phyloP scores from a whole-genome alignment of 2,888 invertebrate species.

The Apomyelois bistriatella region DNA sequence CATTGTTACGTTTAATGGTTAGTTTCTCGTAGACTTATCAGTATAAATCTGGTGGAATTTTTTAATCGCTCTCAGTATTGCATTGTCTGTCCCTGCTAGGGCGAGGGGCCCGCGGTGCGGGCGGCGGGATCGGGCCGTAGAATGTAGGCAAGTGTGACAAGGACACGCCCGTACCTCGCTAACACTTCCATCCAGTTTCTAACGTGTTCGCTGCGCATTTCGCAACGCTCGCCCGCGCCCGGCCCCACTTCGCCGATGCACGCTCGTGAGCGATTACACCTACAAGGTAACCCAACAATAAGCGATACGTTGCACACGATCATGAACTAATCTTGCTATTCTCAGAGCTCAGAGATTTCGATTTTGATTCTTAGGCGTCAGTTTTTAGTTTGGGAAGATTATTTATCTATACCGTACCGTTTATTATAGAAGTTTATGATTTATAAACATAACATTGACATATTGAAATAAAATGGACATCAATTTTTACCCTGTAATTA shows the following conservation, averaged over 20 bases:
- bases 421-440: no score
- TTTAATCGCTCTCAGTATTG: slow-evolving; percentile 60
- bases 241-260: slow-evolving; percentile 61
- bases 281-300: slow-evolving; percentile 53
- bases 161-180: slow-evolving; percentile 78
- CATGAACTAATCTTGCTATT: slow-evolving; percentile 19
- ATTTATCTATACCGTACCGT: neutral
- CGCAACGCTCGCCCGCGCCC: slow-evolving; percentile 61
- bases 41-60: slow-evolving; percentile 47
- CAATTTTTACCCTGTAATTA: no score
- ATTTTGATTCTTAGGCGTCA: neutral
- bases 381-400: neutral
- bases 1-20: slow-evolving; percentile 10
- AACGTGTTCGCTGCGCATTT: slow-evolving; percentile 72
- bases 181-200: slow-evolving; percentile 79
- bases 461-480: no score
- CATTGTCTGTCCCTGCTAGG: slow-evolving; percentile 69
- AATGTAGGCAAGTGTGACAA: slow-evolving; percentile 80
- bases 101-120: slow-evolving; percentile 47
- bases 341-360: neutral
- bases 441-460: no score
- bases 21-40: slow-evolving; percentile 19
- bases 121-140: slow-evolving; percentile 63
- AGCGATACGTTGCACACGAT: slow-evolving; percentile 35
- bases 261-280: slow-evolving; percentile 56